Evolutionary conservation across 2,797 vertebrate species (phyloP), one percentile per base, ranked within the genome.

Genomic region (Etheostoma perlongum): DNA sequence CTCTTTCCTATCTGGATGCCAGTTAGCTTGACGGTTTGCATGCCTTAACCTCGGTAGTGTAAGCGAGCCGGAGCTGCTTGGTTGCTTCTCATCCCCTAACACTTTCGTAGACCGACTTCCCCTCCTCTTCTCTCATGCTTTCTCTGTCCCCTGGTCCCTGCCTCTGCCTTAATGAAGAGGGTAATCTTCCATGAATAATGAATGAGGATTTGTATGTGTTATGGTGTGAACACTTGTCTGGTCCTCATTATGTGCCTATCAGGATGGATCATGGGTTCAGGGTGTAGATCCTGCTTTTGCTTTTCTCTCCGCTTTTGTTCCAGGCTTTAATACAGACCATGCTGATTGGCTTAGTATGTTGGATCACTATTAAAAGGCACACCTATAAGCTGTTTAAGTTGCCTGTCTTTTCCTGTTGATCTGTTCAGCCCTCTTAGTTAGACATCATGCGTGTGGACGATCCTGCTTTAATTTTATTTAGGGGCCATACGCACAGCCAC

Each of bases 111-210:
- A 84, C 59, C 33, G 13, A 55, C 72, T 79, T 79, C 67, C 72
- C 72, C 73, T 85, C 82, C 57, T 72, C 69, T 85, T 79, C 78
- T 49, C 73, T 78, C 62, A 73, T 63, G 70, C 65, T 77, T 47
- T 74, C 66, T 42, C 63, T 78, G 71, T 81, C 74, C 85, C 88
- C 49, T 75, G 79, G 78, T 84, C 79, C 76, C 85, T 49, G 71
- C 84, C 88, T 91, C 72, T 78, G 87, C 72, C 86, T 89, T 93
- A 93, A 95, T 94, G 91, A 94, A 92, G 92, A 92, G 86, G 81
- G 81, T 94, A 94, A 95, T 94, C 92, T 89, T 16, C 87, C 90
- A 84, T 94, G 92, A 93, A 94, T 94, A 95, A 94, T 93, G 92
- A 94, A 92, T 90, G 87, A 84, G 88, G 90, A 92, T 93, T 87